Percentiles rank a stretch among this genome's conserved stretches.
Conservation (phyloP, 1,140 invertebrate genomes). For the Psilanteris sp. region DNA sequence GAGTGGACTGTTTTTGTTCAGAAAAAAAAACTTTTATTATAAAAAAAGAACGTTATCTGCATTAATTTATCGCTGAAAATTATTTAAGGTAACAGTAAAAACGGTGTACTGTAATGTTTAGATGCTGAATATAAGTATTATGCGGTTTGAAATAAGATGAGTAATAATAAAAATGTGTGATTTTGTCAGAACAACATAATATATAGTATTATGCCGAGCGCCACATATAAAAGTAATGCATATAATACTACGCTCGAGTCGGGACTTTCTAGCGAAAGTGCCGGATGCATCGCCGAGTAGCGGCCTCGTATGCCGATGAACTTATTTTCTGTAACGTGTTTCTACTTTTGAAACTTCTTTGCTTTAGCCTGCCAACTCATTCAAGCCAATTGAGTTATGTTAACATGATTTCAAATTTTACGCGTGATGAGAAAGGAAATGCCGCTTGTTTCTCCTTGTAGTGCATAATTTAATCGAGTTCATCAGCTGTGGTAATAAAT, state of each 20-base stretch:
- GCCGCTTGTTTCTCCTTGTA: constrained; percentile 2
- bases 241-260: constrained; percentile 44
- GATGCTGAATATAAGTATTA: constrained; percentile 40
- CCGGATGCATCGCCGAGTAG: constrained; percentile 57
- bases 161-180: constrained; percentile 54
- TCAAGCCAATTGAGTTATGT: constrained; percentile 25
- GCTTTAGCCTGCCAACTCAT: constrained; percentile 37
- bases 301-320: constrained; percentile 64
- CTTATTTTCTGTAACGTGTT: constrained; percentile 62
- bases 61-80: constrained; percentile 7
- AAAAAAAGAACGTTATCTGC: too few relatives aligned
- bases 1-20: too few relatives aligned
- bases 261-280: constrained; percentile 65
- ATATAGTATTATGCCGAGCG: constrained; percentile 38
- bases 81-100: constrained; percentile 8
- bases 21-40: too few relatives aligned
- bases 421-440: constrained; percentile 19
- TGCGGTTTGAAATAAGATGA: constrained; percentile 32
- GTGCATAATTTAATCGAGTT: background rate
- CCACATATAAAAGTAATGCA: constrained; percentile 43
- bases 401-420: constrained; percentile 41
- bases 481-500: too few relatives aligned
- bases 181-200: constrained; percentile 60
- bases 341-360: constrained; percentile 61
- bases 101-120: constrained; percentile 3